phyloP scores from a whole-genome alignment of 2,888 invertebrate species.

The Masnerella sp. region DNA sequence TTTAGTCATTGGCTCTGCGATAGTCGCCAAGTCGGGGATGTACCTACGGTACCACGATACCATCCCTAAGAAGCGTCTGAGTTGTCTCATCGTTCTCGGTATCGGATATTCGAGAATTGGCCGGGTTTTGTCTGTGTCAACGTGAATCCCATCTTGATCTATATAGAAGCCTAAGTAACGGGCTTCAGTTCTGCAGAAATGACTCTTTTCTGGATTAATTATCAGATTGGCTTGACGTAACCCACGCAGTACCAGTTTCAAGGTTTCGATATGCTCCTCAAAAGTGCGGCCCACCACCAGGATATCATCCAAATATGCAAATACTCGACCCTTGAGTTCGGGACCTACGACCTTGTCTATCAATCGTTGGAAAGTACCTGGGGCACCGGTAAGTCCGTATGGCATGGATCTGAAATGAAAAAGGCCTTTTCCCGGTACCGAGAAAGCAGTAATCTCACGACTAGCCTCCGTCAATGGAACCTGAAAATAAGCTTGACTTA shows the following conservation, averaged over 20 bases:
- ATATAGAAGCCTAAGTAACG: constrained; percentile 67
- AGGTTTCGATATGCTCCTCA: not conserved
- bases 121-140: constrained; percentile 35
- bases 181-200: constrained; percentile 58
- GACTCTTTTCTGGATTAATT: constrained; percentile 9
- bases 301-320: constrained; percentile 58
- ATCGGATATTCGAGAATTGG: not conserved
- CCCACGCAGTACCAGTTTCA: not conserved
- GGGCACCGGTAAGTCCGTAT: constrained; percentile 48
- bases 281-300: constrained; percentile 44
- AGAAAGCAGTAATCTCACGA: constrained; percentile 60
- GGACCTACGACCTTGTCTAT: constrained; percentile 60
- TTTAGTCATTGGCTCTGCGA: constrained; percentile 25
- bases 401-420: constrained; percentile 59
- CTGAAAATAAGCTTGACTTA: constrained; percentile 51
- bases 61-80: constrained; percentile 67
- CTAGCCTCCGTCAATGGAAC: constrained; percentile 37
- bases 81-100: constrained; percentile 28
- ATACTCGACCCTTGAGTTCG: constrained; percentile 41
- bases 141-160: constrained; percentile 57
- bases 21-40: constrained; percentile 59
- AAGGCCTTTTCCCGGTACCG: constrained; percentile 14
- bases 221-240: not conserved
- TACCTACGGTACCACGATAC: constrained; percentile 67
- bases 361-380: constrained; percentile 60